Conservation (phyloP, 1,140 invertebrate genomes). For the Proales similis region DNA sequence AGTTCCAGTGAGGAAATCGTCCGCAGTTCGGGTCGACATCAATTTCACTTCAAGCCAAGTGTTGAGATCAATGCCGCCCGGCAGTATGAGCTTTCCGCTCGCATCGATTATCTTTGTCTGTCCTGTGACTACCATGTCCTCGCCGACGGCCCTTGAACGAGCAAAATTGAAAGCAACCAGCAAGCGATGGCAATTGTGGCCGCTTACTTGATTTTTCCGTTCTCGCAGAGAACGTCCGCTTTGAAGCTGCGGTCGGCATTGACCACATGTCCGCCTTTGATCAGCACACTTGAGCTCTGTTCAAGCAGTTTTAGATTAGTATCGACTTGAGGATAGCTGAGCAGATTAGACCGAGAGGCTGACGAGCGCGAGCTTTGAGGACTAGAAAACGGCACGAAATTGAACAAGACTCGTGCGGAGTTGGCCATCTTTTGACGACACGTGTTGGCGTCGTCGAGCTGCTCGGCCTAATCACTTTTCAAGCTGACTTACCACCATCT, state of each 20-base stretch:
- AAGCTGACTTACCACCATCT: too few relatives aligned
- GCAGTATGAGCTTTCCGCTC: slow-evolving; percentile 68
- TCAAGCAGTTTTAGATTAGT: too few relatives aligned
- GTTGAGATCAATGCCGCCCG: slow-evolving; percentile 79
- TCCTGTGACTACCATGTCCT: slow-evolving; percentile 71
- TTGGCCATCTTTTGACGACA: too few relatives aligned
- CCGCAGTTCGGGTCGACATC: slow-evolving; percentile 70
- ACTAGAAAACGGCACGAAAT: too few relatives aligned
- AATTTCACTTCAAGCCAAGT: slow-evolving; percentile 78
- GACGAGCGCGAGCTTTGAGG: too few relatives aligned
- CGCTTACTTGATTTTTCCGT: slow-evolving; percentile 66
- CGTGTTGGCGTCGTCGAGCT: too few relatives aligned
- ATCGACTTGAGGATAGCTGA: too few relatives aligned
- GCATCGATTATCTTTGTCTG: slow-evolving; percentile 71
- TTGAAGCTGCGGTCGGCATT: slow-evolving; percentile 84
- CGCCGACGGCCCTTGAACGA: slow-evolving; percentile 62
- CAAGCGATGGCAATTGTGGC: background rate
- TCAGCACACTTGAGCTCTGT: slow-evolving; percentile 60
- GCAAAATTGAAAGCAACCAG: too few relatives aligned
- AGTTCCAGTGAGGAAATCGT: slow-evolving; percentile 83
- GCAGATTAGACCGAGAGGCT: too few relatives aligned
- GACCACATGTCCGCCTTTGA: slow-evolving; percentile 88
- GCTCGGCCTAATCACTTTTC: too few relatives aligned
- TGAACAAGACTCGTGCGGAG: too few relatives aligned
- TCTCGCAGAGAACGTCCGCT: slow-evolving; percentile 84